Conservation (phyloP, 2,888 invertebrate species). For the Andrena trimmerana region DNA sequence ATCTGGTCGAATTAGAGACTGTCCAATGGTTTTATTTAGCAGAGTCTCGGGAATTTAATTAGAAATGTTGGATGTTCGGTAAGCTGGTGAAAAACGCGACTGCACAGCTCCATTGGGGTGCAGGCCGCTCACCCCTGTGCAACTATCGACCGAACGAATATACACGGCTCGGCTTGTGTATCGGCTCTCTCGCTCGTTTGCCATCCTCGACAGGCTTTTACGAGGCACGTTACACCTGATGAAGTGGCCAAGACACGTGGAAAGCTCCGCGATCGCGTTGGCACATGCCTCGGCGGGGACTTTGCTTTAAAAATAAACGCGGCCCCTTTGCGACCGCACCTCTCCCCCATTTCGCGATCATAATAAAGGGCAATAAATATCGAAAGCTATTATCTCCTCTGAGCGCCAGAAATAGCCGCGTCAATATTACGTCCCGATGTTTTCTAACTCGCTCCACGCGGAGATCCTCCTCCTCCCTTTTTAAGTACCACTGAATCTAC, state of each 20-base stretch:
- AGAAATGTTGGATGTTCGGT: conserved; percentile 49
- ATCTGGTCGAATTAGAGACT: conserved; percentile 33
- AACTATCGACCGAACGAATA: conserved; percentile 77
- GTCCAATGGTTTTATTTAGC: conserved; percentile 15
- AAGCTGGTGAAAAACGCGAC: conserved; percentile 51
- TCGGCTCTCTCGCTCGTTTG: conserved; percentile 35
- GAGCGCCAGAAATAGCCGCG: conserved; percentile 41
- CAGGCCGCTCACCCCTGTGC: conserved; percentile 79
- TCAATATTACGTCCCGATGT: conserved; percentile 36
- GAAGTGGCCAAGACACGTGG: conserved; percentile 57
- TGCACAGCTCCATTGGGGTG: conserved; percentile 50
- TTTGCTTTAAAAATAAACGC: conserved; percentile 51
- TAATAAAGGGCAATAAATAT: conserved; percentile 44
- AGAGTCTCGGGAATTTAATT: conserved; percentile 64
- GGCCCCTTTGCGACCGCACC: conserved; percentile 30
- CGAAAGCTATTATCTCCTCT: conserved; percentile 50
- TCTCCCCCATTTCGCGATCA: background rate
- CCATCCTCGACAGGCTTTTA: conserved; percentile 42
- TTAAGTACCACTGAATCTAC: too few relatives aligned
- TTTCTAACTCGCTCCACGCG: conserved; percentile 18
- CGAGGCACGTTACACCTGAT: conserved; percentile 39
- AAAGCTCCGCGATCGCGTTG: conserved; percentile 47
- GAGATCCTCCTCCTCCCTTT: background rate
- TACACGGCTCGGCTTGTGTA: conserved; percentile 18
- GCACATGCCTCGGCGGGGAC: conserved; percentile 44